Evolutionary conservation across 1,140 invertebrate species (phyloP), one percentile per base, ranked within the genome.

Genomic region (Bombus difficillimus): DNA sequence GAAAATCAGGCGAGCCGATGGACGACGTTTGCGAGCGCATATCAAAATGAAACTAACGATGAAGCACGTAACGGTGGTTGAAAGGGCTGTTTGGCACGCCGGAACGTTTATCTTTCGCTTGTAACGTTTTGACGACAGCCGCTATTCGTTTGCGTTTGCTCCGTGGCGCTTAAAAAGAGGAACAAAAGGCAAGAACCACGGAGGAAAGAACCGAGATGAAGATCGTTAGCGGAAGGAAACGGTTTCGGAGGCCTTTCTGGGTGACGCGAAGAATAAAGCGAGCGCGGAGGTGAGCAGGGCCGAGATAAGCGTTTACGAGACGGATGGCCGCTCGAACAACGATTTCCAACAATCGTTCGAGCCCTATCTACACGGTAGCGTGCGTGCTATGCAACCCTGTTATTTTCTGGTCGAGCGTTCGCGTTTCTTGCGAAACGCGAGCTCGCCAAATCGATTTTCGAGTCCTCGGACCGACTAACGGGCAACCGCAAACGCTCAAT

Each of bases 221-320:
- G 39, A 72, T 39, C 53, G 57, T 76, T 47, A 82, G 25, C n/a
- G 53, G 32, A 22, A n/a, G 75, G 25, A 62, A 64, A 62, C 47
- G 28, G 53, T 39, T 41, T 10, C n/a, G 39, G 39, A 53, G 39
- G 53, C 43, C n/a, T 22, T 64, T 74, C 28, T 34, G 53, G 66
- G 43, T 8, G 47, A 74, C 34, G 64, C 34, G 53, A 53, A 47
- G 76, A 72, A 85, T 62, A n/a, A 76, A 59, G 43, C 32, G 47
- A 53, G 5, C 47, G 47, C 8, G 47, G 47, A 22, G 47, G 47
- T 53, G 47, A 53, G 47, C 47, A 53, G 47, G 18, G 43, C 3
- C 28, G 59, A 88, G 87, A 88, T 88, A 86, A 88, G 84, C 75
- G 84, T 88, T 88, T 79, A 88, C 79, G 80, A 71, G 85, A 81